Conservation (phyloP, 1,140 invertebrate species). For the Zaprionus capensis region DNA sequence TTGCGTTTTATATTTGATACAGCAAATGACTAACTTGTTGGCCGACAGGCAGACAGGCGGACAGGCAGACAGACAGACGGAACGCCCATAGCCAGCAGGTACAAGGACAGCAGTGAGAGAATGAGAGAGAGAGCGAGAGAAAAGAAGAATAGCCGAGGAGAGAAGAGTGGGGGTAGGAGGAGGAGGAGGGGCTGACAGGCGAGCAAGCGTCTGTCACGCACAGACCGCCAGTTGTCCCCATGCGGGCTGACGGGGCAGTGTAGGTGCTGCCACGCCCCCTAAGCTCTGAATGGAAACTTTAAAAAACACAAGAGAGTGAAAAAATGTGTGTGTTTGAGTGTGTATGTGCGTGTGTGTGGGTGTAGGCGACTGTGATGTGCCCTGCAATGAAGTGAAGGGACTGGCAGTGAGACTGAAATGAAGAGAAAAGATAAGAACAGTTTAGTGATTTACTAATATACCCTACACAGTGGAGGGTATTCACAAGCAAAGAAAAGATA, state of each 20-base stretch:
- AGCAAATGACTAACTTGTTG: slow-evolving; percentile 80
- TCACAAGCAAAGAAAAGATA: neutral
- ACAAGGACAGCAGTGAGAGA: slow-evolving; percentile 7
- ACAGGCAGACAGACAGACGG: slow-evolving; percentile 10
- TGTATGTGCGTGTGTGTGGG: too few relatives aligned
- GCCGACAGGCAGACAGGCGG: slow-evolving; percentile 52
- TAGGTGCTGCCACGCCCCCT: neutral
- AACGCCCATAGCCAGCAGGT: slow-evolving; percentile 36
- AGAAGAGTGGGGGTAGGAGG: neutral
- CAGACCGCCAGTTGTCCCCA: slow-evolving; percentile 51
- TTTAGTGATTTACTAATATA: neutral
- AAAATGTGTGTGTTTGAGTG: neutral
- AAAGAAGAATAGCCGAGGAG: neutral
- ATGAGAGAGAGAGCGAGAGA: neutral
- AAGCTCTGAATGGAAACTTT: slow-evolving; percentile 28
- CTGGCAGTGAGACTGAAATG: too few relatives aligned
- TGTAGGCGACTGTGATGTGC: too few relatives aligned
- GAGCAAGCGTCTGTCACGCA: slow-evolving; percentile 72
- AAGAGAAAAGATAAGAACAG: too few relatives aligned
- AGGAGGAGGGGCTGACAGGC: slow-evolving; percentile 43
- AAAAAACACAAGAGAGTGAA: slow-evolving; percentile 22
- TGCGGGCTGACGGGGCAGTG: slow-evolving; percentile 30
- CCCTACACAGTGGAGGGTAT: too few relatives aligned
- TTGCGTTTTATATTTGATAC: slow-evolving; percentile 81
- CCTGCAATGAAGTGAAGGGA: too few relatives aligned